Percentiles rank a stretch among this genome's conserved stretches.
phyloP scores from a whole-genome alignment of 2,797 vertebrate genomes.

The Sitta carolinensis region DNA sequence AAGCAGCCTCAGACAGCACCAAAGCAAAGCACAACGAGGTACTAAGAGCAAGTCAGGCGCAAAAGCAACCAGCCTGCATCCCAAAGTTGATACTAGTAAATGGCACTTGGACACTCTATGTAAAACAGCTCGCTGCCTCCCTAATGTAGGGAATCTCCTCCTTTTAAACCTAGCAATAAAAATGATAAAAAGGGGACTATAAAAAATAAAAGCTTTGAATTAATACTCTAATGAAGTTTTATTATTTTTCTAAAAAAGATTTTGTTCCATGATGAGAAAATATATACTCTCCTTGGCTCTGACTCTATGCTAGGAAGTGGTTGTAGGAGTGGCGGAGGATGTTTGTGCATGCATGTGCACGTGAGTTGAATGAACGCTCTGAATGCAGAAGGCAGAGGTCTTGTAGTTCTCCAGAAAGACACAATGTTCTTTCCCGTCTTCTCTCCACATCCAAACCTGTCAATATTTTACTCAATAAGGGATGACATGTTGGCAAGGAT shows the following conservation, averaged over 20 bases:
- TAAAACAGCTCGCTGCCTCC: slow-evolving; percentile 59
- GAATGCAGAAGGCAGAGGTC: neutral
- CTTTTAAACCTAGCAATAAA: slow-evolving; percentile 66
- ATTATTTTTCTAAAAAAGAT: slow-evolving; percentile 62
- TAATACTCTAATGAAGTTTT: slow-evolving; percentile 71
- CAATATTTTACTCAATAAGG: slow-evolving; percentile 45
- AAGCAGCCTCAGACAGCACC: neutral
- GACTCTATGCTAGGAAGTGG: neutral
- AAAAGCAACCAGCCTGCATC: slow-evolving; percentile 9
- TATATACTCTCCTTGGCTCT: slow-evolving; percentile 57
- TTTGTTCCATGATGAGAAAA: slow-evolving; percentile 54
- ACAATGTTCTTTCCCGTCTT: neutral
- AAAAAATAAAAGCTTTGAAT: slow-evolving; percentile 66
- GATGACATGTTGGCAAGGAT: slow-evolving; percentile 8
- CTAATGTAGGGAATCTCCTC: slow-evolving; percentile 63
- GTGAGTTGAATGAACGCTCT: neutral
- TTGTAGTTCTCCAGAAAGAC: slow-evolving; percentile 12
- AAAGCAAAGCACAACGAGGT: neutral
- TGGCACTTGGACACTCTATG: slow-evolving; percentile 41
- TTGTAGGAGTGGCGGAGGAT: neutral
- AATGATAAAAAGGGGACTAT: slow-evolving; percentile 60
- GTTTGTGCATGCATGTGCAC: neutral
- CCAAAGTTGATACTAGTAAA: slow-evolving; percentile 58
- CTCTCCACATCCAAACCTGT: slow-evolving; percentile 34
- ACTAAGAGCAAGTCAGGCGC: neutral